phyloP scores from a whole-genome alignment of 1,140 invertebrate species.

The Brachystomella parvula region DNA sequence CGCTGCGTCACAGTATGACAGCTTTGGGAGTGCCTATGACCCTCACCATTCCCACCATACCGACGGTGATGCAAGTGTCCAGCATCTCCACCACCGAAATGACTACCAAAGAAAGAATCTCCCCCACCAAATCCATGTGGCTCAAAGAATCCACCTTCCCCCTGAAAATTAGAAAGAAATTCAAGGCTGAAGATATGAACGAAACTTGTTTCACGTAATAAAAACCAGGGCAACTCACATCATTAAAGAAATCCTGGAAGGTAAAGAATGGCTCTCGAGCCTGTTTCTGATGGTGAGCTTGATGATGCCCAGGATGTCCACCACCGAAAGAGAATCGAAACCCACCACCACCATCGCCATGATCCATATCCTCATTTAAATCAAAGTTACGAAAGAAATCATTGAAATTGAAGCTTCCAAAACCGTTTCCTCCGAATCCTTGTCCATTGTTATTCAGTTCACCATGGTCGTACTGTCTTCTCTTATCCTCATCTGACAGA shows the following conservation, averaged over 20 bases:
- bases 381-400: constrained; percentile 37
- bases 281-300: constrained; percentile 14
- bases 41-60: constrained; percentile 17
- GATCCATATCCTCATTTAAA: constrained; percentile 27
- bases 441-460: constrained; percentile 44
- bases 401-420: constrained; percentile 32
- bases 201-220: too few species aligned
- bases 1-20: constrained; percentile 41
- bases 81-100: constrained; percentile 31
- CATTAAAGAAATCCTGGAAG: constrained; percentile 35
- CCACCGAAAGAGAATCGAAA: constrained; percentile 30
- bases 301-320: constrained; percentile 15
- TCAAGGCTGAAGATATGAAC: neutral
- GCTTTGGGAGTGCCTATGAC: constrained; percentile 34
- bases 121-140: constrained; percentile 37
- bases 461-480: constrained; percentile 57
- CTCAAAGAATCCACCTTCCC: constrained; percentile 29
- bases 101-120: constrained; percentile 39
- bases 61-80: constrained; percentile 12
- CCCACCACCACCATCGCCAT: constrained; percentile 21
- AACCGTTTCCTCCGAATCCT: constrained; percentile 20
- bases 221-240: constrained; percentile 27
- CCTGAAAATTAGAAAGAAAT: constrained; percentile 20
- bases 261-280: constrained; percentile 25
- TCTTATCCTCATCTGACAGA: constrained; percentile 54